Base-by-base conservation (phyloP, 2,797 vertebrate genomes). In the Ambastaia sidthimunki region DNA sequence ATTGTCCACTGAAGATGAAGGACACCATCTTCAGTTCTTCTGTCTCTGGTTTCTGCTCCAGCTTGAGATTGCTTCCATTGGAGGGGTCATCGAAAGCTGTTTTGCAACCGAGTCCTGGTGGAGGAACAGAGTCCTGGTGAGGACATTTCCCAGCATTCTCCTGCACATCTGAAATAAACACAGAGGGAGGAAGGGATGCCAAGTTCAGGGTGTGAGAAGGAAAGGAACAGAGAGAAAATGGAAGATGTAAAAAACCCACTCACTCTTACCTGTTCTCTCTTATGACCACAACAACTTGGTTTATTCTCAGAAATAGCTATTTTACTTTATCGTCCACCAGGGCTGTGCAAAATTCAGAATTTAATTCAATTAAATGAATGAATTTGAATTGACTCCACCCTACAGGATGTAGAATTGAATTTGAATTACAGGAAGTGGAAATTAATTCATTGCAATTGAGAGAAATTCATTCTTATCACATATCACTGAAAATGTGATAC, bases 41-140 rank as follows among this genome's bases (percentile, higher is more conserved):
- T 25, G 81, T 87, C 0, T 93, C 92, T 0, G 89, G 79, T 86
- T 99, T 99, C 87, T 96, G 94, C 0, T 95, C 97, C 13, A 96
- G 95, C 91, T 97, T 99, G 65, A 98, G 94, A 89, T 99, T 96
- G 6, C 95, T 96, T 48, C 95, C 94, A 7, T 98, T 97, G 62
- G 98, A 95, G 85, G 99, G 91, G 86, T 99, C 97, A 67, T 95
- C 96, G 0, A 96, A 98, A 0, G 96, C 98, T 85, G 93, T 87
- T 50, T 99, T 97, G 0, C 97, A 98, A 89, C 96, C 98, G 96
- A 96, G 90, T 98, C 97, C 92, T 96, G 96, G 89, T 99, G 98
- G 84, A n/a, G n/a, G n/a, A 37, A 7, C 34, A 37, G 34, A 37
- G 34, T 37, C 34, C 34, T 37, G 34, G 34, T 37, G 34, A 7